A percentile compares a stretch with the other conserved stretches of the same genome.
These are phyloP conservation scores for Ageneiosus marmoratus DNA, from an alignment of 2,113 vertebrate species.

Conservation along the genomic window DNA sequence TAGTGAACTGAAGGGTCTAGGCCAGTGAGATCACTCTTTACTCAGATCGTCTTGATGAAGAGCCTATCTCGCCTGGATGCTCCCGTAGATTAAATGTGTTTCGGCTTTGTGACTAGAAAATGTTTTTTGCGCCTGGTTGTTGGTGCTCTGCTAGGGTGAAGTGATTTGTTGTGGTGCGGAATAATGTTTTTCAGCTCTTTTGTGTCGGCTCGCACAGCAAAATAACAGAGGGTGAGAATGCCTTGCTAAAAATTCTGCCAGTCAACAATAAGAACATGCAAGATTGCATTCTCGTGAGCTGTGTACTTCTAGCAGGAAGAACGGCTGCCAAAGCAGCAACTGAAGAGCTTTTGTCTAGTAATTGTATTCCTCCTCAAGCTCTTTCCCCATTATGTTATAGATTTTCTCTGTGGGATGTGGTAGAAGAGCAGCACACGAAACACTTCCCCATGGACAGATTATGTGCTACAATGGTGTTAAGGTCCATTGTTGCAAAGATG, in stretches of 20 bases:
- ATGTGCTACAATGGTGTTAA: conserved; percentile 46
- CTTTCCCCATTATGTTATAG: conserved; percentile 53
- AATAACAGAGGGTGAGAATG: conserved; percentile 26
- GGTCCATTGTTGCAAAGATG: conserved; percentile 51
- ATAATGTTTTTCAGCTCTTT: conserved; percentile 26
- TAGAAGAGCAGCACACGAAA: conserved; percentile 39
- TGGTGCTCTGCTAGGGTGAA: background rate
- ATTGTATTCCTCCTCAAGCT: conserved; percentile 54
- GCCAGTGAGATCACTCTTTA: conserved; percentile 32
- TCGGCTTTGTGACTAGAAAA: conserved; percentile 11
- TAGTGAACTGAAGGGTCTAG: conserved; percentile 43
- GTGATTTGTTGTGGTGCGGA: conserved; percentile 34
- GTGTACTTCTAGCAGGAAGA: conserved; percentile 26
- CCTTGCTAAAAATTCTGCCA: conserved; percentile 27
- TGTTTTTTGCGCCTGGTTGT: conserved; percentile 10
- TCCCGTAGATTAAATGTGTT: conserved; percentile 36
- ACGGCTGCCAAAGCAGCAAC: conserved; percentile 35
- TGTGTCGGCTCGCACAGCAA: conserved; percentile 15
- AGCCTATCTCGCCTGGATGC: conserved; percentile 28
- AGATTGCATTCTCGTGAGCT: conserved; percentile 35
- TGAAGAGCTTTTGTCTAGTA: conserved; percentile 47
- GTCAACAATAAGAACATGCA: conserved; percentile 40
- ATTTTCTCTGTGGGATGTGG: conserved; percentile 52
- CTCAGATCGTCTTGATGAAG: conserved; percentile 48
- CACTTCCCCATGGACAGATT: conserved; percentile 46